Evolutionary conservation across 2,113 vertebrate species (phyloP), one percentile per base, ranked within the genome.

Genomic region (Actinemys pallida): DNA sequence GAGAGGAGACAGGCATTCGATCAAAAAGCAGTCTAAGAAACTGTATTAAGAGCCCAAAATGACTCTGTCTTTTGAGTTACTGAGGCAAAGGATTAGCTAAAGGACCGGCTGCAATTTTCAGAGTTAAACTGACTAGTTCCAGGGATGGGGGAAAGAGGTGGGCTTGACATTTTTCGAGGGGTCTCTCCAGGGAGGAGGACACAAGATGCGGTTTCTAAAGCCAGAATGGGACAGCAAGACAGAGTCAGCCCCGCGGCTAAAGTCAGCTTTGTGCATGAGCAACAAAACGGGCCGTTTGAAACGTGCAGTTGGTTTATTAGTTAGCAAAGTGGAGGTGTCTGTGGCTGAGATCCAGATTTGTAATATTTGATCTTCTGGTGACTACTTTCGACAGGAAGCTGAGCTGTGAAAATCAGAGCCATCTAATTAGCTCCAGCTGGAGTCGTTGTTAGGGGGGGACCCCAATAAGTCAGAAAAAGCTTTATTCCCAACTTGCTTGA

Each of bases 281-380:
- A 92, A 93, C 19, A 22, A 24, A 31, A 83, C 1, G 13, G 50
- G 52, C 80, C 24, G 3, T 54, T 39, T 54, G 80, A 52, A 9
- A 10, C 10, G 0, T 27, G 65, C 22, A 86, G 53, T 75, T 53
- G 47, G 27, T 39, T 72, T 72, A 6, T 57, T 56, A 25, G 0
- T 0, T 3, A 2, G 82, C 83, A 3, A n/a, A 62, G 65, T 0
- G 5, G 53, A 80, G 57, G 12, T 1, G 1, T 57, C 57, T 9
- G 11, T 16, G 42, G 22, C 42, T 29, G 5, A 25, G 39, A 14
- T 27, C 24, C 24, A 78, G 27, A 78, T 29, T 16, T 16, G 75
- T 78, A 47, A 45, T 47, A 27, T 78, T 47, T 78, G 42, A 27
- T 47, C 24, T 47, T 25, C 13, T 42, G 16, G 75, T 6, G 3